These are phyloP conservation scores for Heliocidaris erythrogramma DNA, from an alignment of 35 echinoderm and acorn worm species.

Conservation along the genomic window DNA sequence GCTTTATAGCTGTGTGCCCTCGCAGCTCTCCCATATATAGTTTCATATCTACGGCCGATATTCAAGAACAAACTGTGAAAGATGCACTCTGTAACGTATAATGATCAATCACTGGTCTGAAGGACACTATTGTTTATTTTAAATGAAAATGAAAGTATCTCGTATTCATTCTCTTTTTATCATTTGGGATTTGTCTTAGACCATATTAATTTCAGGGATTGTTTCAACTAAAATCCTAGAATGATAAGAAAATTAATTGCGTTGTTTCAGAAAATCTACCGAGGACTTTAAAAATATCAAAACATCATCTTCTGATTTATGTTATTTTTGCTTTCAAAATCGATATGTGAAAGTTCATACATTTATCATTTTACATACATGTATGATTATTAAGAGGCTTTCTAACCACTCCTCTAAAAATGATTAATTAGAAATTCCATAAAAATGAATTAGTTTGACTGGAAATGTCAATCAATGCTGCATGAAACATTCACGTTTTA, in stretches of 20 bases:
- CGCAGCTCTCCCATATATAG: background rate
- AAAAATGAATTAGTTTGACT: background rate
- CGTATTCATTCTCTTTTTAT: background rate
- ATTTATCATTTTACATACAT: too few species aligned
- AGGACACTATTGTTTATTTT: too few species aligned
- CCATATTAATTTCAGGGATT: background rate
- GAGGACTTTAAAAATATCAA: too few species aligned
- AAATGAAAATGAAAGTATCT: too few species aligned
- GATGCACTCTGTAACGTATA: background rate
- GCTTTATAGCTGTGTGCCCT: background rate
- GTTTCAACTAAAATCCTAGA: too few species aligned
- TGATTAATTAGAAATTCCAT: background rate
- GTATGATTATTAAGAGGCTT: too few species aligned
- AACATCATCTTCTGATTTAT: too few species aligned
- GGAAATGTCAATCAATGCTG: too few species aligned
- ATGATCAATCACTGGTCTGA: background rate
- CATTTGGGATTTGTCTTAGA: background rate
- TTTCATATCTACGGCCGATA: background rate
- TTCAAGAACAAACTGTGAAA: background rate
- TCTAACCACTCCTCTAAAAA: background rate
- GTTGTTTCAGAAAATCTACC: too few species aligned
- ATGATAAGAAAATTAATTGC: too few species aligned
- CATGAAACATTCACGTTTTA: background rate
- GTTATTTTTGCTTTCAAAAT: too few species aligned
- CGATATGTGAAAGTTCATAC: too few species aligned